A percentile compares a stretch with the other conserved stretches of the same genome.
Conservation (phyloP, 2,888 invertebrate genomes). For the Dolomedes plantarius region DNA sequence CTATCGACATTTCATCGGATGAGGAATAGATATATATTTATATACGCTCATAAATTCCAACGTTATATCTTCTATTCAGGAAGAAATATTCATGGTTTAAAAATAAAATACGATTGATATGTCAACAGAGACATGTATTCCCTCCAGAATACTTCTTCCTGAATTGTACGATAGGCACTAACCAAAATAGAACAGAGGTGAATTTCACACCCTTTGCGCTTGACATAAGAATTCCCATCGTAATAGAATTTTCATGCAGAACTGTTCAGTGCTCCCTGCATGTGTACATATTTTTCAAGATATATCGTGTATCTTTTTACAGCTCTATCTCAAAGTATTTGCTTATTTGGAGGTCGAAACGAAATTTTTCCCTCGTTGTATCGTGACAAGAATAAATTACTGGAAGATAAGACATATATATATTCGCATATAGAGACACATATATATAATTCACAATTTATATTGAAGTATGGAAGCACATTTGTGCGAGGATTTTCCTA, state of each 20-base stretch:
- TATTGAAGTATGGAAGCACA: too few relatives aligned
- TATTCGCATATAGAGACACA: too few relatives aligned
- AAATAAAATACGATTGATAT: constrained; percentile 16
- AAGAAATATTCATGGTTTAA: constrained; percentile 18
- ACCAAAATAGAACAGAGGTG: constrained; percentile 16
- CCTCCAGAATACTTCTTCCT: neutral
- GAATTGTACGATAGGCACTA: neutral
- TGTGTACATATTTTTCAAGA: constrained; percentile 3
- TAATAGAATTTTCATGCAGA: constrained; percentile 10
- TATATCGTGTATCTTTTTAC: neutral
- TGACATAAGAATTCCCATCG: neutral
- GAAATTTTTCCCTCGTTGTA: neutral
- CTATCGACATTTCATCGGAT: neutral
- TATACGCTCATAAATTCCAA: constrained; percentile 16
- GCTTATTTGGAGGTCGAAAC: neutral
- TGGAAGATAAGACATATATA: too few relatives aligned
- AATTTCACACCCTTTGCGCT: constrained; percentile 2
- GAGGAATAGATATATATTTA: constrained; percentile 2
- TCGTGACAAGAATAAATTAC: neutral
- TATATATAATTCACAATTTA: too few relatives aligned
- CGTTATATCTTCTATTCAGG: neutral
- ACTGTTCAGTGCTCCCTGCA: neutral
- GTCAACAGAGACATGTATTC: neutral
- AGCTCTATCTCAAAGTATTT: neutral
- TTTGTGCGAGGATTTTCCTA: too few relatives aligned